Evolutionary conservation across 1,140 invertebrate genomes (phyloP).

Genomic region (Lineus longissimus): DNA sequence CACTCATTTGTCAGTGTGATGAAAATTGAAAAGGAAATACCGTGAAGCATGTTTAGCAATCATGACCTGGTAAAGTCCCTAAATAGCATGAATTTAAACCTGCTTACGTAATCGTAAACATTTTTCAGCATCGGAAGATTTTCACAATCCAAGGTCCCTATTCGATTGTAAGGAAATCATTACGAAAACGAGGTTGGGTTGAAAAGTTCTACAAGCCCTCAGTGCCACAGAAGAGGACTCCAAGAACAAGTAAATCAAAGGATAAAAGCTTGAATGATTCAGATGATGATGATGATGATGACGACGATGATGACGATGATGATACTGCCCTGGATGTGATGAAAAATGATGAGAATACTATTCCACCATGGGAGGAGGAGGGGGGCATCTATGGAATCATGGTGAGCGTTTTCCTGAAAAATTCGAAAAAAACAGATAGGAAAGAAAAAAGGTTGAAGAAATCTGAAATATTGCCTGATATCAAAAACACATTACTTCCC

Average conservation of each 20-base stretch:
- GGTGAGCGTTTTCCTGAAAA: slow-evolving; percentile 35
- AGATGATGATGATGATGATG: slow-evolving; percentile 46
- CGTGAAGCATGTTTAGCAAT: too few relatives aligned
- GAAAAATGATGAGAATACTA: slow-evolving; percentile 35
- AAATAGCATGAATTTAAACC: too few relatives aligned
- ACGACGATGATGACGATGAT: slow-evolving; percentile 45
- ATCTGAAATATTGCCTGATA: too few relatives aligned
- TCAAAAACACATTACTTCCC: too few relatives aligned
- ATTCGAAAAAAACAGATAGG: too few relatives aligned
- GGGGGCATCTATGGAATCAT: slow-evolving; percentile 55
- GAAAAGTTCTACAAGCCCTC: slow-evolving; percentile 54
- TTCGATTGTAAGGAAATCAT: slow-evolving; percentile 53
- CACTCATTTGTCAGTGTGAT: too few relatives aligned
- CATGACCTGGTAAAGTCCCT: too few relatives aligned
- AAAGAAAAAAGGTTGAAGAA: too few relatives aligned
- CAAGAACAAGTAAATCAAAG: slow-evolving; percentile 16
- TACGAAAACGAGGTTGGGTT: slow-evolving; percentile 57
- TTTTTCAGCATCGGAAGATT: slow-evolving; percentile 54
- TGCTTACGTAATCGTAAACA: too few relatives aligned
- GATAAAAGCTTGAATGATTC: slow-evolving; percentile 30
- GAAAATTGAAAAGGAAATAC: too few relatives aligned
- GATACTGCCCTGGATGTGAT: neutral
- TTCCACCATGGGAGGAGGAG: slow-evolving; percentile 55
- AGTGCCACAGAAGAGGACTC: slow-evolving; percentile 34
- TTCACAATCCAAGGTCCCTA: slow-evolving; percentile 58